Evolutionary conservation across 2,113 vertebrate genomes (phyloP), one percentile per base, ranked within the genome.

Genomic region (Rhinopomastus cyanomelas): DNA sequence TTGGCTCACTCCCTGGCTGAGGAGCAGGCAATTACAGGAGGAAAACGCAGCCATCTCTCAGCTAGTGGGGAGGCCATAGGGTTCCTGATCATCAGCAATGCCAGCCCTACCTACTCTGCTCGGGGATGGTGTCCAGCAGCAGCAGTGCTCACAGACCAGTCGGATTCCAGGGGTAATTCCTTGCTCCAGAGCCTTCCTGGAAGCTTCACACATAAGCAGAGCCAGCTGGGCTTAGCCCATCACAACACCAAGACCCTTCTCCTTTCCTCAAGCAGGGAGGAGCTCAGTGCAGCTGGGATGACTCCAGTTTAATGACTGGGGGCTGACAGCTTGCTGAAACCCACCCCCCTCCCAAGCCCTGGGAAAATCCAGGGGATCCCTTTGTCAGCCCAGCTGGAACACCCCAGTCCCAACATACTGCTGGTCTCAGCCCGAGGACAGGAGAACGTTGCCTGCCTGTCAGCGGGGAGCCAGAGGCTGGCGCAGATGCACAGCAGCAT

Each of bases 371-470:
- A 32, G 0, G 1, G 74, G 12, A 76, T 66, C n/a, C 60, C 22
- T 88, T 95, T 95, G 88, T 93, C 78, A 57, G n/a, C 39, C 56
- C 83, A 83, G 82, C 90, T 92, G 92, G 80, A 34, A 0, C 82
- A 36, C 9, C 36, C 56, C 78, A 11, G 42, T 56, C 44, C 7
- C 39, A 67, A 66, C 5, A 30, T 90, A 46, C 27, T 0, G 8
- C 81, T 23, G 1, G 9, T 29, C 30, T 8, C 59, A 51, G 94
- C 42, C 49, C 2, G 12, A 36, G 78, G 78, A 78, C 87, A 23
- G 1, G 1, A 32, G 62, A n/a, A 30, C 67, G 29, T 14, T 19
- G 1, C 3, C 49, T 6, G 74, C 7, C 62, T 30, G 79, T 1
- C 90, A 15, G 87, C 86, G 1, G 90, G 95, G 92, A 85, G 75